Conservation (phyloP, 2,888 invertebrate genomes). For the Miltochrista miniata region DNA sequence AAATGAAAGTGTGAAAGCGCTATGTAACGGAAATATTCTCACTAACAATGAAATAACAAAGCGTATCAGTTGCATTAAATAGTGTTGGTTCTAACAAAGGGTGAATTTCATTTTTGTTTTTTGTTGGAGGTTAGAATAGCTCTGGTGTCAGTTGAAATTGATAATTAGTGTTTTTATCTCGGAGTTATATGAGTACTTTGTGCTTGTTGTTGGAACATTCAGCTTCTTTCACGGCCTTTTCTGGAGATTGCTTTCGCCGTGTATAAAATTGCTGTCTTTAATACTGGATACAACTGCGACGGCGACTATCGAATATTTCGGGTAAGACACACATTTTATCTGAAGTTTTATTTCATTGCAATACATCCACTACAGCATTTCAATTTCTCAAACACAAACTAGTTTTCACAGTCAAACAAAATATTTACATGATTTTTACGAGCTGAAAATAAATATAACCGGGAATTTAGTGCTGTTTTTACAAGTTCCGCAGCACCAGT, state of each 20-base stretch:
- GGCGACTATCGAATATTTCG: too few species aligned
- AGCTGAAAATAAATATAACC: too few species aligned
- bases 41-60: slow-evolving; percentile 14
- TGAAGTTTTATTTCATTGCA: too few species aligned
- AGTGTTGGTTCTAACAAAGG: slow-evolving; percentile 32
- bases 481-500: too few species aligned
- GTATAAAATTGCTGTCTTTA: too few species aligned
- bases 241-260: too few species aligned
- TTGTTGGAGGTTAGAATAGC: slow-evolving; percentile 26
- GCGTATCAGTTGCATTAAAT: slow-evolving; percentile 38
- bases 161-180: neutral
- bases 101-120: slow-evolving; percentile 35
- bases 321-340: too few species aligned
- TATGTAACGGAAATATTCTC: slow-evolving; percentile 13
- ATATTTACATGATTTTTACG: too few species aligned
- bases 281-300: too few species aligned
- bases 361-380: too few species aligned
- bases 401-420: too few species aligned
- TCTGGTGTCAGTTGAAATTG: slow-evolving; percentile 11
- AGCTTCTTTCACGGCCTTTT: neutral
- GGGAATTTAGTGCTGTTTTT: too few species aligned
- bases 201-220: neutral
- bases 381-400: neutral
- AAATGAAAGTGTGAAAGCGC: neutral
- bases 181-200: neutral